Percentiles rank a stretch among this genome's conserved stretches.
These are phyloP conservation scores for Cyclophora punctaria DNA, from an alignment of 2,888 invertebrate genomes.

Conservation along the genomic window DNA sequence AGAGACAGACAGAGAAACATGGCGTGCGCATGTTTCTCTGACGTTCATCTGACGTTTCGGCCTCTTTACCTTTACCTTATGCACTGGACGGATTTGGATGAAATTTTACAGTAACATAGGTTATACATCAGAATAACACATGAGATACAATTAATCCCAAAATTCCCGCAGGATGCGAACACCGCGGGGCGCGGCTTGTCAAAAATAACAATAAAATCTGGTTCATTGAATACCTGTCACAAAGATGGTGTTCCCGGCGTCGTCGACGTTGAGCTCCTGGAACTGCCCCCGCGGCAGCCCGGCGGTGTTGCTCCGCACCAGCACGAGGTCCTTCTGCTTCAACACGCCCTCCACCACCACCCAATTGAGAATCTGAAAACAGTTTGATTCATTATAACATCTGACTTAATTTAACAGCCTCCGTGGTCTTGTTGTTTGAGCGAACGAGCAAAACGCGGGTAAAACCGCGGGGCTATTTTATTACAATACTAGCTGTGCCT, in stretches of 20 bases:
- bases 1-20: too few species aligned
- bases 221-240: conserved; percentile 37
- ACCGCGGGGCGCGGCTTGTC: too few species aligned
- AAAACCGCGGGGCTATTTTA: background rate
- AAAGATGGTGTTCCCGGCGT: conserved; percentile 37
- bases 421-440: background rate
- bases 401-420: background rate
- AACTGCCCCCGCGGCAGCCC: conserved; percentile 42
- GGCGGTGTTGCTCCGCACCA: conserved; percentile 41
- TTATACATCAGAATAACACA: too few species aligned
- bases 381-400: background rate
- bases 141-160: too few species aligned
- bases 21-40: too few species aligned
- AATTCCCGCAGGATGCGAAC: too few species aligned
- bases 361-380: conserved; percentile 46
- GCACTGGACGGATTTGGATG: background rate
- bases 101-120: too few species aligned
- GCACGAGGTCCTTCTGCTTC: conserved; percentile 44
- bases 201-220: too few species aligned
- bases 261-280: conserved; percentile 30
- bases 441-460: too few species aligned
- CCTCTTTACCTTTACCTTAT: background rate
- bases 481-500: background rate
- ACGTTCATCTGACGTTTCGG: background rate
- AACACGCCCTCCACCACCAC: conserved; percentile 46